phyloP scores from a whole-genome alignment of 2,888 invertebrate genomes.

The Rhimphoctona megacephalus region DNA sequence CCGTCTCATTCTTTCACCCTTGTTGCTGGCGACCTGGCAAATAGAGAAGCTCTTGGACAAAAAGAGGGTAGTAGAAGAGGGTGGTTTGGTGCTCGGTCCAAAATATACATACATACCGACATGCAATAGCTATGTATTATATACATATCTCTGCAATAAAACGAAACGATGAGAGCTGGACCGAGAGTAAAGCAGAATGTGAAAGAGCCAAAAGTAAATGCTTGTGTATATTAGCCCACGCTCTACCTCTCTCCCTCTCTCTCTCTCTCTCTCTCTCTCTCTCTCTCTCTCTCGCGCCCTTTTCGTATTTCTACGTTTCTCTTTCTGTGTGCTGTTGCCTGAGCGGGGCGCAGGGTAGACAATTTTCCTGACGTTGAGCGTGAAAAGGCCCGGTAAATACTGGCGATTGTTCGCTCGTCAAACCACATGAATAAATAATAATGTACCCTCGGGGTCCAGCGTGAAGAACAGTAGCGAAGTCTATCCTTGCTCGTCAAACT shows the following conservation, averaged over 20 bases:
- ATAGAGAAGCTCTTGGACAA: constrained; percentile 55
- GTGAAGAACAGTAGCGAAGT: constrained; percentile 50
- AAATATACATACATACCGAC: not conserved
- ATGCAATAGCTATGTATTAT: not conserved
- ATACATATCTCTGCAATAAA: constrained; percentile 22
- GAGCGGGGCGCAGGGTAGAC: constrained; percentile 52
- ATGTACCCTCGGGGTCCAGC: constrained; percentile 67
- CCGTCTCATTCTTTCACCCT: constrained; percentile 44
- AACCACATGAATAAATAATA: constrained; percentile 83
- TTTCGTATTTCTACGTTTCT: constrained; percentile 4
- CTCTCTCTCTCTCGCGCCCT: constrained; percentile 3
- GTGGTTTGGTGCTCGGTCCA: constrained; percentile 29
- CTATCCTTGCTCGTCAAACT: constrained; percentile 31
- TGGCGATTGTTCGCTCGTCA: constrained; percentile 82
- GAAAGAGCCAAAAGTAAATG: constrained; percentile 56
- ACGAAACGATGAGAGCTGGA: constrained; percentile 42
- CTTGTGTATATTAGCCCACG: not conserved
- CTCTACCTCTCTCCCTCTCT: constrained; percentile 27
- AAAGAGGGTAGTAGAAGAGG: constrained; percentile 43
- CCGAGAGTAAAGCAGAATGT: constrained; percentile 46
- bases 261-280: constrained; percentile 1
- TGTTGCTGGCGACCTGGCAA: constrained; percentile 51
- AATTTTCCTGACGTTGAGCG: constrained; percentile 70
- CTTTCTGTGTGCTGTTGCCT: constrained; percentile 13
- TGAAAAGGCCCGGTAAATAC: constrained; percentile 74